Evolutionary conservation across 2,797 vertebrate species (phyloP).

Genomic region (Trachops cirrhosus): DNA sequence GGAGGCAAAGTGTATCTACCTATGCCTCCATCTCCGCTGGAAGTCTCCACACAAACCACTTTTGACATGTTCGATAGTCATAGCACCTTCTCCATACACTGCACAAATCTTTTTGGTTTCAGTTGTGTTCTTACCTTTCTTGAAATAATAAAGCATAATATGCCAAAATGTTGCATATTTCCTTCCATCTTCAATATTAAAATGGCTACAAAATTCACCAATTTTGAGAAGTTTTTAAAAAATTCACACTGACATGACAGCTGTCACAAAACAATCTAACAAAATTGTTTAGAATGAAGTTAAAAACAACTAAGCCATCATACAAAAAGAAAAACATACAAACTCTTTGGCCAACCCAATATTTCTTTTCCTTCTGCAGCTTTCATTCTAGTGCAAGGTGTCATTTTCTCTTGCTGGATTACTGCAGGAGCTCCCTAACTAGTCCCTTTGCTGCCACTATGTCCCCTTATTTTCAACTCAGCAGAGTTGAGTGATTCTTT

Average conservation of each 20-base stretch:
- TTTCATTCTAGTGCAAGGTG: background rate
- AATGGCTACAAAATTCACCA: background rate
- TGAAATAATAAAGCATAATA: background rate
- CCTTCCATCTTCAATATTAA: too few species aligned
- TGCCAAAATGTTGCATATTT: background rate
- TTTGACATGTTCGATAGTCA: background rate
- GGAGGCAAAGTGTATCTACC: too few species aligned
- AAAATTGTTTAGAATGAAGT: background rate
- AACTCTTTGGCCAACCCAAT: background rate
- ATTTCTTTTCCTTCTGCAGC: background rate
- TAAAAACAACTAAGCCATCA: background rate
- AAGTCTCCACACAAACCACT: background rate
- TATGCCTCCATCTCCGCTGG: too few species aligned
- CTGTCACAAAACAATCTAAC: background rate
- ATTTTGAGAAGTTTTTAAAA: background rate
- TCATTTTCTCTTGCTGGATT: background rate
- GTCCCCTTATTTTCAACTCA: background rate
- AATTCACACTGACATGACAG: too few species aligned
- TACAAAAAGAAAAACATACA: background rate
- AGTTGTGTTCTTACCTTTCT: background rate
- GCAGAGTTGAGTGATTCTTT: background rate
- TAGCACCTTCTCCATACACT: background rate
- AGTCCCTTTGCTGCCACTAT: background rate
- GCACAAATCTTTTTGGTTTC: background rate
- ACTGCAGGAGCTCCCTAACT: background rate